These are phyloP conservation scores for Lepus oiostolus DNA, from an alignment of 2,797 vertebrate species.

Conservation along the genomic window DNA sequence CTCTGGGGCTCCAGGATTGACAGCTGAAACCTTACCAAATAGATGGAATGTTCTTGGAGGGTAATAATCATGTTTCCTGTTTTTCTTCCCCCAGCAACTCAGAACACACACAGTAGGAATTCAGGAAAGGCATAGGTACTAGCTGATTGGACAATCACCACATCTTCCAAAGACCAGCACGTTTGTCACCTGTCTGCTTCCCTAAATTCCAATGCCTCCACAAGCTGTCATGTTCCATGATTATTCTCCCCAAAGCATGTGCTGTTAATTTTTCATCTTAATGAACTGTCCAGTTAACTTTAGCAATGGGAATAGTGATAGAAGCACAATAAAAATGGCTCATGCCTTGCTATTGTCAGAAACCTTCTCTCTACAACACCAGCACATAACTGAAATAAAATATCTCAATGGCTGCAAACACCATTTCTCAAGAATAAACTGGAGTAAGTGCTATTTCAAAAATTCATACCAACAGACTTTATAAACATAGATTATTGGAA, in stretches of 20 bases:
- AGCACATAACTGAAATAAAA: constrained; percentile 88
- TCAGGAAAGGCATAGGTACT: neutral
- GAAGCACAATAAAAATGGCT: constrained; percentile 89
- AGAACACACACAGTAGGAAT: neutral
- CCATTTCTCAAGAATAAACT: constrained; percentile 86
- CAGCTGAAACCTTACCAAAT: neutral
- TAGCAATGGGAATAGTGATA: constrained; percentile 86
- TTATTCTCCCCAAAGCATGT: constrained; percentile 88
- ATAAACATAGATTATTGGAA: constrained; percentile 70
- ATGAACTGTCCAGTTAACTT: constrained; percentile 89
- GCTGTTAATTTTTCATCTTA: constrained; percentile 92
- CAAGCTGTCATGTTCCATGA: constrained; percentile 88
- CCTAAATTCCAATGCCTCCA: constrained; percentile 68
- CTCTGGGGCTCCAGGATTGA: neutral
- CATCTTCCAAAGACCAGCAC: neutral
- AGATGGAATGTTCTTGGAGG: neutral
- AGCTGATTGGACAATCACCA: neutral
- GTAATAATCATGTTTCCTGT: neutral
- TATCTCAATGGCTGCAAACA: constrained; percentile 83
- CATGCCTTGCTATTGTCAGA: constrained; percentile 87
- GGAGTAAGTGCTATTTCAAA: constrained; percentile 79
- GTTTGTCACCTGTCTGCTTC: constrained; percentile 51
- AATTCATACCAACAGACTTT: constrained; percentile 77
- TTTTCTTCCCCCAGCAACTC: neutral
- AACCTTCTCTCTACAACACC: constrained; percentile 84